phyloP scores from a whole-genome alignment of 2,113 vertebrate species.

The Barnardius zonarius region DNA sequence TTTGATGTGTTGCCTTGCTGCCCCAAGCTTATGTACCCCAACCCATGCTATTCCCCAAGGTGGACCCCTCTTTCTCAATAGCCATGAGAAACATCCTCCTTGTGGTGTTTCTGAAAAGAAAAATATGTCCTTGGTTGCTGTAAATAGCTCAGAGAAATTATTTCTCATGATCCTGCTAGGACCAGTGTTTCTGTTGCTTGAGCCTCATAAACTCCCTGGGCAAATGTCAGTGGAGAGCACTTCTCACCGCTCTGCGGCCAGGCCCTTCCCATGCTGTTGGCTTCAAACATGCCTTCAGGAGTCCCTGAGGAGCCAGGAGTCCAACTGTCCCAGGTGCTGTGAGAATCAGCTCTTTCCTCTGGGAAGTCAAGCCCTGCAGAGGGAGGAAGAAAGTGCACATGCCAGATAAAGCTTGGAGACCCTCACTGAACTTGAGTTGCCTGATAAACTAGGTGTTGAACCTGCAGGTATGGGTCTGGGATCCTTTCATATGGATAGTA shows the following conservation, averaged over 20 bases:
- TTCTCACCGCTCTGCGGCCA: not conserved
- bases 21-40: conserved; percentile 16
- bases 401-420: not conserved
- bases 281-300: not conserved
- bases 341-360: not conserved
- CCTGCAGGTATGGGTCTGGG: not conserved
- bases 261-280: not conserved
- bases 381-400: fast-evolving
- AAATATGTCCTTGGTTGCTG: conserved; percentile 44
- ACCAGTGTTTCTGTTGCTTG: not conserved
- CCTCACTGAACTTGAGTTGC: fast-evolving
- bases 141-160: conserved; percentile 62
- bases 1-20: conserved; percentile 24
- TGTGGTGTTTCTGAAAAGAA: conserved; percentile 28
- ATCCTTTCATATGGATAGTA: not conserved
- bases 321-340: not conserved
- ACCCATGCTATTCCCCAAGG: conserved; percentile 30
- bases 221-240: not conserved
- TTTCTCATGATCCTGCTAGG: conserved; percentile 64
- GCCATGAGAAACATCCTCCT: conserved; percentile 69
- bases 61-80: conserved; percentile 13
- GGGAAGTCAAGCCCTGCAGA: not conserved
- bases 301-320: not conserved
- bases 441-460: not conserved
- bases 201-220: not conserved